Percentiles rank a stretch among this genome's conserved stretches.
Evolutionary conservation across 2,113 vertebrate species (phyloP).

Genomic region (Prunella himalayana): DNA sequence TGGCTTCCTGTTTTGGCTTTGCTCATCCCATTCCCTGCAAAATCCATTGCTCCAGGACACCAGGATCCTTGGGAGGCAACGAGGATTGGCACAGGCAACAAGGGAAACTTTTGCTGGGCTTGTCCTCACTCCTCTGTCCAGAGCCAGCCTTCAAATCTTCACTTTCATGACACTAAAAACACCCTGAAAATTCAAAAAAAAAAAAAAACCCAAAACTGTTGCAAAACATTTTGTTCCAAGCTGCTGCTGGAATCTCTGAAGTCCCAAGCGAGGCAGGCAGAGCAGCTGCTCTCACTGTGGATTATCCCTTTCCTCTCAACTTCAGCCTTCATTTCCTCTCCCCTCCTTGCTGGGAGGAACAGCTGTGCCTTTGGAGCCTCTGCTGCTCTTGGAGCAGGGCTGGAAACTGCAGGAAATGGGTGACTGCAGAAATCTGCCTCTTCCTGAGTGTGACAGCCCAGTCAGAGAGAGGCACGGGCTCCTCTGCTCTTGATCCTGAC

Average conservation of each 20-base stretch:
- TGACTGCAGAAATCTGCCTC: background rate
- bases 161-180: background rate
- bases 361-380: conserved; percentile 37
- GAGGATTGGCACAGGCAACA: background rate
- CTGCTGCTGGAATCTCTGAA: conserved; percentile 17
- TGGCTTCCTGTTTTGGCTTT: conserved; percentile 42
- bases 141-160: background rate
- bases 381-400: background rate
- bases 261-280: conserved; percentile 25
- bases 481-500: background rate
- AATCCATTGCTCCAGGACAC: background rate
- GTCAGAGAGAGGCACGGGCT: background rate
- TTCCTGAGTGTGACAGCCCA: conserved; percentile 23
- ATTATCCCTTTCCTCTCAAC: conserved; percentile 58
- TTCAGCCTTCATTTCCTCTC: conserved; percentile 61
- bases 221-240: conserved; percentile 12
- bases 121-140: background rate
- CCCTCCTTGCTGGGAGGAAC: conserved; percentile 45
- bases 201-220: background rate
- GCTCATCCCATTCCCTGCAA: background rate
- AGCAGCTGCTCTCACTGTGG: conserved; percentile 56
- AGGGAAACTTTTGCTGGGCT: background rate
- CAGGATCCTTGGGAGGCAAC: background rate
- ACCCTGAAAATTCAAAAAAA: background rate
- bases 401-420: conserved; percentile 24